These are phyloP conservation scores for Psix sp. DNA, from an alignment of 1,140 invertebrate species.

Conservation along the genomic window DNA sequence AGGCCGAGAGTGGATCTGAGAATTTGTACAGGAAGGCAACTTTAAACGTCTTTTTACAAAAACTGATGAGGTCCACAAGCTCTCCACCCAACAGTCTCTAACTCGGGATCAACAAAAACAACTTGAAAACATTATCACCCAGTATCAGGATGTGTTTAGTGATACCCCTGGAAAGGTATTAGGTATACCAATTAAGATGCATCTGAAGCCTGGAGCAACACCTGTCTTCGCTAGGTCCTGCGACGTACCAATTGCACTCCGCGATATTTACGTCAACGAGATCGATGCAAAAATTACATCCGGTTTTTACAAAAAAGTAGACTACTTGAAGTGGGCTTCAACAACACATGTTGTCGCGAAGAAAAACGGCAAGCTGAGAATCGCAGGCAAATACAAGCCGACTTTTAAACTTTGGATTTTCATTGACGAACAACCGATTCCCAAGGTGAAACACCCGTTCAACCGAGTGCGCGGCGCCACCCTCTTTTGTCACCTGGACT, in stretches of 20 bases:
- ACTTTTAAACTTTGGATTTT: conserved; percentile 59
- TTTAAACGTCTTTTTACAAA: conserved; percentile 16
- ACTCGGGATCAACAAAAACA: neutral
- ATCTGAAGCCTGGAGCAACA: conserved; percentile 15
- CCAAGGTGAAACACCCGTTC: conserved; percentile 49
- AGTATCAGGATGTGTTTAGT: too few species aligned
- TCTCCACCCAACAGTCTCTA: neutral
- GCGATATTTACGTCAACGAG: conserved; percentile 15
- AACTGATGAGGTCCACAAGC: neutral
- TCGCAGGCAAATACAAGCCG: too few species aligned
- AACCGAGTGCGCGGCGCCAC: conserved; percentile 44
- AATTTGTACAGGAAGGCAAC: conserved; percentile 8
- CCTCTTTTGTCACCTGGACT: conserved; percentile 44
- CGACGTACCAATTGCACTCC: conserved; percentile 13
- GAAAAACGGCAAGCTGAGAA: conserved; percentile 54
- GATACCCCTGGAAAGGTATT: conserved; percentile 1
- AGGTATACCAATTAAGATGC: conserved; percentile 3
- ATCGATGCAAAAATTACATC: too few species aligned
- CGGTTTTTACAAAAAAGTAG: conserved; percentile 19
- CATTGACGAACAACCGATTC: conserved; percentile 60
- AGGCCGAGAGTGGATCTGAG: conserved; percentile 38
- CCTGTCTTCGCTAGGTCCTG: conserved; percentile 19
- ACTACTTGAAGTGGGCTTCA: conserved; percentile 38
- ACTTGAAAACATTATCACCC: conserved; percentile 4
- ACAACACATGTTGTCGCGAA: conserved; percentile 52